Percentiles rank a stretch among this genome's conserved stretches.
phyloP scores from a whole-genome alignment of 2,113 vertebrate species.

The Pachypanchax playfairii region DNA sequence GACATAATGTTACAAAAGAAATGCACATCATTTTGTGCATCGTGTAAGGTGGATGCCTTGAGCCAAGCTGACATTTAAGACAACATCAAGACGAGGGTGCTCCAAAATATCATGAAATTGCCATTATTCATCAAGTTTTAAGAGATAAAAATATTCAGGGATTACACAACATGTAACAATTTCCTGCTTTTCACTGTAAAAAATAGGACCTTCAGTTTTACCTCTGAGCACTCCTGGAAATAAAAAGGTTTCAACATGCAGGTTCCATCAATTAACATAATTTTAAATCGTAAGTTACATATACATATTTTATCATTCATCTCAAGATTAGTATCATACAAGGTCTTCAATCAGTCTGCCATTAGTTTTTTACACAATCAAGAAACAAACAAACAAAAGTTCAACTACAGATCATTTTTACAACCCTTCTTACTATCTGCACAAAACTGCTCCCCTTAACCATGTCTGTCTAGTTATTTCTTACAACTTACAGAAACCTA shows the following conservation, averaged over 20 bases:
- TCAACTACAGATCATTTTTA: neutral
- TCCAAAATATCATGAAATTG: constrained; percentile 46
- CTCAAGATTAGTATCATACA: too few relatives aligned
- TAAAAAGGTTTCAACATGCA: neutral
- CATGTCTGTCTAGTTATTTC: neutral
- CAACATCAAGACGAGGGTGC: constrained; percentile 34
- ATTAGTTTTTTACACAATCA: too few relatives aligned
- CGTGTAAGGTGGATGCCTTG: constrained; percentile 30
- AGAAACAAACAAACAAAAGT: neutral
- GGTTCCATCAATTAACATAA: too few relatives aligned
- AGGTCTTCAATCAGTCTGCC: too few relatives aligned
- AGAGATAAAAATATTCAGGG: constrained; percentile 45
- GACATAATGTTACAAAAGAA: constrained; percentile 36
- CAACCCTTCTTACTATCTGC: neutral
- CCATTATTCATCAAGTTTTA: constrained; percentile 30
- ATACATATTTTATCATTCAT: too few relatives aligned
- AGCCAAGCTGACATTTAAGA: constrained; percentile 30
- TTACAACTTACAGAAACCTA: constrained; percentile 1
- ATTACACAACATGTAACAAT: constrained; percentile 10
- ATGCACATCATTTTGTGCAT: constrained; percentile 42
- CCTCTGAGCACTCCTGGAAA: neutral
- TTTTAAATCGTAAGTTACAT: too few relatives aligned
- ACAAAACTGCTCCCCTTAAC: neutral
- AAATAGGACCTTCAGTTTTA: neutral
- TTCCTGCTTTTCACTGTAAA: constrained; percentile 4